Conservation (phyloP, 30 jellyfish, hydroid and myxozoan genomes). For the Aurelia sp. region DNA sequence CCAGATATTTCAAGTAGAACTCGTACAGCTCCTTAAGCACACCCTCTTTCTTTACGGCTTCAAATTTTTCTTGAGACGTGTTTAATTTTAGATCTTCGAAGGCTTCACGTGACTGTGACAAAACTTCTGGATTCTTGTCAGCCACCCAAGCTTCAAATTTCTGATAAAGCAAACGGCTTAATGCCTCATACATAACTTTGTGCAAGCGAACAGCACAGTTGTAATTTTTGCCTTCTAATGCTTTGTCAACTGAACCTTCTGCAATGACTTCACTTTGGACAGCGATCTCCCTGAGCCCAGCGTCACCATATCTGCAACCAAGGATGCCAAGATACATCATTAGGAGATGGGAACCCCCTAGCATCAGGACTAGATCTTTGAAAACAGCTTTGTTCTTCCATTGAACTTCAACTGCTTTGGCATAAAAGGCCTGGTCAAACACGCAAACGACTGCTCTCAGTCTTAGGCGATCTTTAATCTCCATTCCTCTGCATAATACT, state of each 20-base stretch:
- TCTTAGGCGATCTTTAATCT: conserved; percentile 43
- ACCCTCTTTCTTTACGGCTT: no score
- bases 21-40: no score
- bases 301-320: conserved; percentile 39
- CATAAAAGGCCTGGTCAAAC: conserved; percentile 73
- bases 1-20: no score
- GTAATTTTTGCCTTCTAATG: conserved; percentile 50
- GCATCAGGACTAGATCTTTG: conserved; percentile 52
- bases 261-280: conserved; percentile 62
- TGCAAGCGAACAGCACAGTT: conserved; percentile 62
- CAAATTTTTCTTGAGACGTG: no score
- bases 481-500: conserved; percentile 31
- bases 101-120: no score
- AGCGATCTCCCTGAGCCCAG: conserved; percentile 60
- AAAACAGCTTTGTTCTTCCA: conserved; percentile 54
- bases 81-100: no score
- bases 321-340: conserved; percentile 26
- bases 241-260: conserved; percentile 74
- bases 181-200: conserved; percentile 61
- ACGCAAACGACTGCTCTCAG: conserved; percentile 65
- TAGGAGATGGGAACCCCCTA: conserved; percentile 56
- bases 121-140: no score
- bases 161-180: no score
- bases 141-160: no score
- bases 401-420: conserved; percentile 58